Conservation (phyloP, 2,797 vertebrate genomes). For the Pterois miles region DNA sequence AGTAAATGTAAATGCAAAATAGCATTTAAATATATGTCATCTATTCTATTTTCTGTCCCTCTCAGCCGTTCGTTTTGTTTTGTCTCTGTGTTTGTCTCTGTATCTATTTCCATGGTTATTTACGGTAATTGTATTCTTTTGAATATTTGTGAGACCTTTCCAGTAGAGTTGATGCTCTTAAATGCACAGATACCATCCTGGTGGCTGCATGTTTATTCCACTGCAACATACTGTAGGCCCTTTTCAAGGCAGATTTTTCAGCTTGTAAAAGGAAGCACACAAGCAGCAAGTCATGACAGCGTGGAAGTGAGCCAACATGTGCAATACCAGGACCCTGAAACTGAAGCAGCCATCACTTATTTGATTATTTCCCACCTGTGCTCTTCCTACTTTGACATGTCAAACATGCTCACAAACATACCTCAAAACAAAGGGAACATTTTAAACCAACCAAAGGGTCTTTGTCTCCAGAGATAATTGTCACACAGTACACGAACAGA, state of each 20-base stretch:
- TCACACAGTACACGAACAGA: not conserved
- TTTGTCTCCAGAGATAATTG: slow-evolving; percentile 25
- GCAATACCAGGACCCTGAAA: not conserved
- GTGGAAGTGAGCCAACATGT: not conserved
- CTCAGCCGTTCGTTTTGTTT: not conserved
- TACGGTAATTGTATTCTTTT: not conserved
- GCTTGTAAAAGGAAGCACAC: not conserved
- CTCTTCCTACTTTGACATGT: not conserved
- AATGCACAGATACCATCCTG: not conserved
- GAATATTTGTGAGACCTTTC: not conserved
- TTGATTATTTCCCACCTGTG: not conserved
- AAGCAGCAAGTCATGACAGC: not conserved
- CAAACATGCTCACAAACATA: slow-evolving; percentile 8
- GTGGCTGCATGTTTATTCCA: not conserved
- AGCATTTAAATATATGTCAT: not conserved
- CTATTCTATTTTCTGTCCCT: not conserved
- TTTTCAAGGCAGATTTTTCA: not conserved
- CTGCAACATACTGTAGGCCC: not conserved
- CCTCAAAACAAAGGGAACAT: slow-evolving; percentile 3
- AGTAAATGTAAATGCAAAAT: not conserved
- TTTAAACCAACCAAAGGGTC: slow-evolving; percentile 7
- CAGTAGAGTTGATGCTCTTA: not conserved
- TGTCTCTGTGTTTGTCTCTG: not conserved
- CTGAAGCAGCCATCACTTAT: not conserved
- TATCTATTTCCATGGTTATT: not conserved